These are phyloP conservation scores for Bhutanitis thaidina DNA, from an alignment of 2,888 invertebrate genomes.

Conservation along the genomic window DNA sequence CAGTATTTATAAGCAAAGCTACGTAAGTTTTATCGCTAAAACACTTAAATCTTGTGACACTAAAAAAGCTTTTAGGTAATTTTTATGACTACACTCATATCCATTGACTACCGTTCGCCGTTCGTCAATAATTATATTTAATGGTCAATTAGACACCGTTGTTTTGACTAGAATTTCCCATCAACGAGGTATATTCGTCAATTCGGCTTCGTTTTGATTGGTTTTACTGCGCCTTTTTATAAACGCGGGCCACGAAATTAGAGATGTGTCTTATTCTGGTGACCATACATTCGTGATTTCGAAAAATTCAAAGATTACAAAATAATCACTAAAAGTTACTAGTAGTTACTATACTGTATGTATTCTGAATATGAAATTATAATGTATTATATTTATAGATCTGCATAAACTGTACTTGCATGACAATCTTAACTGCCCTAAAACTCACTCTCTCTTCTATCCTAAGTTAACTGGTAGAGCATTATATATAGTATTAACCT, in stretches of 20 bases:
- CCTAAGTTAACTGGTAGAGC: no score
- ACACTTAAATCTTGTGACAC: constrained; percentile 18
- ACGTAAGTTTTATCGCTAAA: constrained; percentile 9
- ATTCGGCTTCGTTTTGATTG: constrained; percentile 42
- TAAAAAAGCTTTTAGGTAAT: constrained; percentile 30
- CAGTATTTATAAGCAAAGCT: not conserved
- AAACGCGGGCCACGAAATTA: constrained; percentile 37
- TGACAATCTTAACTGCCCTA: no score
- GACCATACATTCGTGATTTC: not conserved
- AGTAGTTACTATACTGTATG: no score
- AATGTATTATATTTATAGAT: no score
- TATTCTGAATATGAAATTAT: no score
- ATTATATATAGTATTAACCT: no score
- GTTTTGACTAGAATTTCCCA: constrained; percentile 43
- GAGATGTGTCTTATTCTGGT: constrained; percentile 1
- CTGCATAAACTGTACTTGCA: no score
- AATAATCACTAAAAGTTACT: no score
- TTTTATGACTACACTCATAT: constrained; percentile 27
- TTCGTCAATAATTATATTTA: constrained; percentile 44
- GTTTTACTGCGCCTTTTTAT: constrained; percentile 40
- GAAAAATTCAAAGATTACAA: not conserved
- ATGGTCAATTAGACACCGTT: constrained; percentile 45
- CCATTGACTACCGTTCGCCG: constrained; percentile 45
- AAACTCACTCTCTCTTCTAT: no score
- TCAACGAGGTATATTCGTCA: constrained; percentile 43